Percentiles rank a stretch among this genome's conserved stretches.
phyloP scores from a whole-genome alignment of 1,140 invertebrate genomes.

The Dryas iulia region DNA sequence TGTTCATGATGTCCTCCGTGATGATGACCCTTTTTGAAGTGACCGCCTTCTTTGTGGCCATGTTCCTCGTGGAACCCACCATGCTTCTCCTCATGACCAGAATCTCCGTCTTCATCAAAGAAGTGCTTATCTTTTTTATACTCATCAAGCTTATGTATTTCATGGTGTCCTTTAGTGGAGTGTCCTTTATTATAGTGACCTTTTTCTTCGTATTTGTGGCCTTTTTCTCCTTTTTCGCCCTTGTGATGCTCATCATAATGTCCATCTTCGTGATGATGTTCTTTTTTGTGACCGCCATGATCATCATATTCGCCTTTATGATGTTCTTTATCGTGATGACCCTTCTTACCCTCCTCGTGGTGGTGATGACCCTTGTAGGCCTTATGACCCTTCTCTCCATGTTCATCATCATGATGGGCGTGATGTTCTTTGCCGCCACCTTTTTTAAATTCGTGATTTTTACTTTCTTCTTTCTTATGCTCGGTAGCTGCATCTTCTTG shows the following conservation, averaged over 20 bases:
- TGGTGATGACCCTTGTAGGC: slow-evolving; percentile 85
- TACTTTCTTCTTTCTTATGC: slow-evolving; percentile 81
- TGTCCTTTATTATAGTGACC: slow-evolving; percentile 88
- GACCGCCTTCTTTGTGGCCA: slow-evolving; percentile 84
- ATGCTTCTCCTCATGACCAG: slow-evolving; percentile 85
- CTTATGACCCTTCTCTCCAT: slow-evolving; percentile 84
- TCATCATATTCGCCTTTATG: slow-evolving; percentile 87
- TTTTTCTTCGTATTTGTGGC: slow-evolving; percentile 82
- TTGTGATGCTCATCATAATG: slow-evolving; percentile 87
- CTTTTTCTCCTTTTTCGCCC: slow-evolving; percentile 84
- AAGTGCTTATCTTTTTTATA: slow-evolving; percentile 82
- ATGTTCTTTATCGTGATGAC: slow-evolving; percentile 86
- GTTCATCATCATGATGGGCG: slow-evolving; percentile 72
- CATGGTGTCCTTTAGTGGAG: slow-evolving; percentile 89
- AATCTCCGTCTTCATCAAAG: slow-evolving; percentile 89
- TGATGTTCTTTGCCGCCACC: slow-evolving; percentile 80
- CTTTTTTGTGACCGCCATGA: slow-evolving; percentile 86
- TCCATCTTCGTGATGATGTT: slow-evolving; percentile 86
- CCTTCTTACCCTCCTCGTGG: slow-evolving; percentile 85
- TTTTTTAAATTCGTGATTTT: slow-evolving; percentile 81
- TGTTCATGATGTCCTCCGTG: slow-evolving; percentile 85
- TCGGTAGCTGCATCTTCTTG: slow-evolving; percentile 80
- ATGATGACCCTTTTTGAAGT: slow-evolving; percentile 85
- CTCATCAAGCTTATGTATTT: slow-evolving; percentile 87
- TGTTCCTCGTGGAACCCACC: slow-evolving; percentile 85